Evolutionary conservation across 2,888 invertebrate species (phyloP), one percentile per base, ranked within the genome.

Genomic region (Torymus texanus): DNA sequence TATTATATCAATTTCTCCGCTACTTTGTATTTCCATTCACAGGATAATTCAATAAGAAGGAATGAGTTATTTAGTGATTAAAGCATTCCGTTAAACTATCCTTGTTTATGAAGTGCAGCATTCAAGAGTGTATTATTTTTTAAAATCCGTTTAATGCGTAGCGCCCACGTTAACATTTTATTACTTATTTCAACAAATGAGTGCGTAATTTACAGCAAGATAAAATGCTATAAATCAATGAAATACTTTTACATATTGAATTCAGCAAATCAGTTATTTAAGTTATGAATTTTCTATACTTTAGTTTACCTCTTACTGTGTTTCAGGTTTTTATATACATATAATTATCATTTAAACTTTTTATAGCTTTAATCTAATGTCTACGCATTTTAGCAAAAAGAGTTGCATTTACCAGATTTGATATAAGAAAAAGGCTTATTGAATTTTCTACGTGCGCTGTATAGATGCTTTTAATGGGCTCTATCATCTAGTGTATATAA

Each of bases 401-500:
- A 29, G 29, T 29, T 29, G 29, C 29, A 29, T 29, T 29, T 29
- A 29, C 29, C 29, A 29, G 29, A 29, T 29, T 29, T 29, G 29
- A 29, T 29, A 29, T 29, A 29, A 29, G 29, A 29, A 29, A 29
- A 29, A 29, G 29, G 71, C 71, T 63, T 51, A 18, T 21, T 65
- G n/a, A 63, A 59, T 5, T 29, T 53, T 61, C n/a, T 51, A 14
- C 12, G 59, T 51, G 61, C 16, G 61, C 51, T 61, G 21, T 51
- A 18, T 61, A 71, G 29, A 21, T 61, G 71, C 71, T 71, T 71
- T 24, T 62, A n/a, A 53, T 59, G 70, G 21, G 58, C n/a, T 71
- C 41, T 59, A 50, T 41, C 18, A 29, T 29, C 21, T 11, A 59
- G 59, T 50, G 21, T 2, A 75, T 21, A 71, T 71, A 13, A 59